Evolutionary conservation across 2,888 invertebrate genomes (phyloP).

Genomic region (Ophion costatus): DNA sequence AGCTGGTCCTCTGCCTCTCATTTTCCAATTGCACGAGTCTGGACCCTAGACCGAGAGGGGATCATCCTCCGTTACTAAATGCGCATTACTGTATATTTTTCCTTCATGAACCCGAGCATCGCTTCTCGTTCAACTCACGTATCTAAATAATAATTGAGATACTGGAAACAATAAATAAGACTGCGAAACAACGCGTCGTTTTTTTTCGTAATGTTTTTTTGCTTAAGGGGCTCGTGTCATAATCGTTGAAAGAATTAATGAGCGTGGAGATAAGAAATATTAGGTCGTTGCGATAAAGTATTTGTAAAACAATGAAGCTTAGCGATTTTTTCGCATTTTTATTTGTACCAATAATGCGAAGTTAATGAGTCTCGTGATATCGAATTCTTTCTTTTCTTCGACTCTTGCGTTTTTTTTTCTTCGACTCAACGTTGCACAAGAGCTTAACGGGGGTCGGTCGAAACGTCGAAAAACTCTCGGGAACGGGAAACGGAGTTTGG

Average conservation of each 20-base stretch:
- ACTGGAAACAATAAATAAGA: conserved; percentile 10
- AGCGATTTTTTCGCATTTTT: background rate
- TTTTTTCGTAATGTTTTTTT: background rate
- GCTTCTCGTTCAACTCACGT: conserved; percentile 22
- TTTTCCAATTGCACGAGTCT: conserved; percentile 63
- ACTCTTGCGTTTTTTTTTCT: background rate
- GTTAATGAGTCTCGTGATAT: background rate
- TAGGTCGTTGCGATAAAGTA: background rate
- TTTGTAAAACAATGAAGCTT: background rate
- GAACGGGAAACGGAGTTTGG: background rate
- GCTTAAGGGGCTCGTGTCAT: background rate
- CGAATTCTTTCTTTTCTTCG: background rate
- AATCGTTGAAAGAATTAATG: background rate
- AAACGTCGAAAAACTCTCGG: background rate
- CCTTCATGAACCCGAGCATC: conserved; percentile 30
- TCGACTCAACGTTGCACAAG: too few relatives aligned
- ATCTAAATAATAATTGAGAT: conserved; percentile 26
- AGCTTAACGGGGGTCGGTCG: background rate
- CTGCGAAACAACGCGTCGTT: background rate
- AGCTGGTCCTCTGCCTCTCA: conserved; percentile 46
- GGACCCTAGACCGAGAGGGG: conserved; percentile 53
- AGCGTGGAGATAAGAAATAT: background rate
- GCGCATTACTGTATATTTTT: conserved; percentile 5
- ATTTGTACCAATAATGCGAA: background rate
- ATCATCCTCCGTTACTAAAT: conserved; percentile 25